Evolutionary conservation across 2,113 vertebrate species (phyloP).

Genomic region (Mormoops blainvillei): DNA sequence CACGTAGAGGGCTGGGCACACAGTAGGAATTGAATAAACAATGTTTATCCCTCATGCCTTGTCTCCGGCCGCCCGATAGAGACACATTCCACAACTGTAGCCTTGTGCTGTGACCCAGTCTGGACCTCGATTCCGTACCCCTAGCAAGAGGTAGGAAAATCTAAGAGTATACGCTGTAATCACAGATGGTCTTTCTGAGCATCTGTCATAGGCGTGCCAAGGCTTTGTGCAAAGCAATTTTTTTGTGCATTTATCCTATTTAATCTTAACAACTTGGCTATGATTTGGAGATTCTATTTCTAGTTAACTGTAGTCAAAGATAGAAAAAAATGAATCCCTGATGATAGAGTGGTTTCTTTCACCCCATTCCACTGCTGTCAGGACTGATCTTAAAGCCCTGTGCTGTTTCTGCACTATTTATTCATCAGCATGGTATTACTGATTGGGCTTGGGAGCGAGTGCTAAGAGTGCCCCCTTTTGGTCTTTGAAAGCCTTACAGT

Average conservation of each 20-base stretch:
- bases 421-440: constrained; percentile 36
- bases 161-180: not conserved
- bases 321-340: not conserved
- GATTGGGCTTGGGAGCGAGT: constrained; percentile 74
- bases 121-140: not conserved
- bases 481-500: constrained; percentile 73
- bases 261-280: not conserved
- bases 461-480: constrained; percentile 90
- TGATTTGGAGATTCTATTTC: constrained; percentile 21
- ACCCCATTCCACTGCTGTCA: not conserved
- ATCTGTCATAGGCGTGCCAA: not conserved
- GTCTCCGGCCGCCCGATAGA: not conserved
- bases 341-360: constrained; percentile 42
- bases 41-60: not conserved
- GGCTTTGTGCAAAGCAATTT: not conserved
- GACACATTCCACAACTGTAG: not conserved
- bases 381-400: not conserved
- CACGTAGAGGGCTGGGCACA: not conserved
- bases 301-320: not conserved
- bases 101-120: not conserved
- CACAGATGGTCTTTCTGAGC: not conserved
- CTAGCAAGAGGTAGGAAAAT: not conserved
- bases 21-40: not conserved
- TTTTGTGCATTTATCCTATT: not conserved
- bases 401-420: not conserved